Percentiles rank a stretch among this genome's conserved stretches.
Evolutionary conservation across 2,113 vertebrate species (phyloP).

Genomic region (Trinectes maculatus): DNA sequence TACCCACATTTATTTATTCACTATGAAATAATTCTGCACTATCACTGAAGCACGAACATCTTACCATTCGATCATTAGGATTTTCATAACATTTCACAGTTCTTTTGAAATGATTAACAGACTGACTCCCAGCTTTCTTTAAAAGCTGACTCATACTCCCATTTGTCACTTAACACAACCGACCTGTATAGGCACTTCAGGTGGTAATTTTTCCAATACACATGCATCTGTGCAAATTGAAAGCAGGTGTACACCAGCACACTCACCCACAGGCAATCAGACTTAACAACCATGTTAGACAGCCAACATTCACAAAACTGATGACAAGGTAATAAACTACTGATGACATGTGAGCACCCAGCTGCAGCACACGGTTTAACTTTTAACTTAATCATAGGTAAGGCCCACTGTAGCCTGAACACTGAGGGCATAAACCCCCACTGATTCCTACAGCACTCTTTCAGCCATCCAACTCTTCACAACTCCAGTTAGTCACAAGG

Average conservation of each 20-base stretch:
- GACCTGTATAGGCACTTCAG: slow-evolving; percentile 37
- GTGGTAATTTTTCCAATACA: slow-evolving; percentile 33
- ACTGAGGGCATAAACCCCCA: slow-evolving; percentile 8
- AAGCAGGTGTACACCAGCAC: slow-evolving; percentile 32
- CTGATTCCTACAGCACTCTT: slow-evolving; percentile 36
- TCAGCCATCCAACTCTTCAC: slow-evolving; percentile 39
- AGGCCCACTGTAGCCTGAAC: too few species aligned
- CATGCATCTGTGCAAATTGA: slow-evolving; percentile 43
- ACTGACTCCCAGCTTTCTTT: slow-evolving; percentile 21
- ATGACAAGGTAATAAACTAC: slow-evolving; percentile 5
- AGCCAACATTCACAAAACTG: slow-evolving; percentile 20
- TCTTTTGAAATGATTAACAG: slow-evolving; percentile 28
- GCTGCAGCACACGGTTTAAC: slow-evolving; percentile 8
- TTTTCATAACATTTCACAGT: slow-evolving; percentile 21
- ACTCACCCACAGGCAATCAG: slow-evolving; percentile 12
- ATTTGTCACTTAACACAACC: slow-evolving; percentile 33
- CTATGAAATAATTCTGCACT: slow-evolving; percentile 2
- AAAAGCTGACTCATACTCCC: slow-evolving; percentile 33
- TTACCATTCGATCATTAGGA: slow-evolving; percentile 43
- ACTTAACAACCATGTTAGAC: slow-evolving; percentile 17
- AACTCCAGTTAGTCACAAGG: slow-evolving; percentile 54
- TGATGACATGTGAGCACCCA: slow-evolving; percentile 14
- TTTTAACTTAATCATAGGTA: not conserved
- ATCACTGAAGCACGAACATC: slow-evolving; percentile 7
- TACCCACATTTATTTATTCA: too few species aligned